A percentile compares a stretch with the other conserved stretches of the same genome.
phyloP scores from a whole-genome alignment of 1,140 invertebrate species.

The Coboldia fuscipes region DNA sequence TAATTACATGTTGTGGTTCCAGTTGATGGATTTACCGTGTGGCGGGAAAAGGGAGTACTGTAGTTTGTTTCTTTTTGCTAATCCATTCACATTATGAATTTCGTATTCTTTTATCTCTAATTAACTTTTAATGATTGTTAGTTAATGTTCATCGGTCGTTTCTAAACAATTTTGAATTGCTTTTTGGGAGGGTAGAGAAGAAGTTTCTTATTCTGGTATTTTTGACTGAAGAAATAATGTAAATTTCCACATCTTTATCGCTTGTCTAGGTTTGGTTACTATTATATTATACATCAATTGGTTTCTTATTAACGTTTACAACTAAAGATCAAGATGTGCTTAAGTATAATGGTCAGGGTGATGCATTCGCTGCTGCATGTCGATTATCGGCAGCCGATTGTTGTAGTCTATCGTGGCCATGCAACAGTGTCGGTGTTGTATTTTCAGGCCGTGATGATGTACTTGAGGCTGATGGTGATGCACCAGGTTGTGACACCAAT shows the following conservation, averaged over 20 bases:
- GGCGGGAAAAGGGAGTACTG: background rate
- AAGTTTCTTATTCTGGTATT: no score
- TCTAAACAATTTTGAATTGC: no score
- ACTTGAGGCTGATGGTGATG: slow-evolving; percentile 31
- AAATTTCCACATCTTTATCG: no score
- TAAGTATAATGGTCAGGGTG: background rate
- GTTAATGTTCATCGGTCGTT: no score
- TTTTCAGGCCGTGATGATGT: slow-evolving; percentile 22
- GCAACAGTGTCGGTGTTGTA: slow-evolving; percentile 4
- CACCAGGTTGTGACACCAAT: slow-evolving; percentile 21
- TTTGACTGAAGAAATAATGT: no score
- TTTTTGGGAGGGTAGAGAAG: background rate
- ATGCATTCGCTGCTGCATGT: no score
- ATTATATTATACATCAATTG: background rate
- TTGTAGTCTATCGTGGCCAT: no score
- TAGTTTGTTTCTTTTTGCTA: no score
- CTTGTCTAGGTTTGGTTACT: no score
- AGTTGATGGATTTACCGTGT: background rate
- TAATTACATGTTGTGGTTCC: background rate
- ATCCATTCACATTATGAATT: background rate
- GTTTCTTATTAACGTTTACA: background rate
- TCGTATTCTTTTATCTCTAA: background rate
- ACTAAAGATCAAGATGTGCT: background rate
- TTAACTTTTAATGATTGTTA: background rate
- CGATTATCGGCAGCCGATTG: no score